phyloP scores from a whole-genome alignment of 2,797 vertebrate species.

The Tragopan temminckii region DNA sequence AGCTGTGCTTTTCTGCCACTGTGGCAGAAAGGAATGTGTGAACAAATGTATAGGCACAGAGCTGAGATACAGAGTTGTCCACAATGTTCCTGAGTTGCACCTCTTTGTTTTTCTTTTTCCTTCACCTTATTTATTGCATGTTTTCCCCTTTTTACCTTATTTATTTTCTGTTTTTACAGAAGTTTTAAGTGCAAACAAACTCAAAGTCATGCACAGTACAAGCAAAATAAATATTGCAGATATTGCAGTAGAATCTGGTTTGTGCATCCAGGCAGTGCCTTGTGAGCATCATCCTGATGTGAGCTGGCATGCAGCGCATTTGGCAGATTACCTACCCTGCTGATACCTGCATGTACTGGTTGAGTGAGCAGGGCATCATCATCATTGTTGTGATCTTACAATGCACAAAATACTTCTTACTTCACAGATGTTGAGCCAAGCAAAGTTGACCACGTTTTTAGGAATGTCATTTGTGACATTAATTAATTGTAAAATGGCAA shows the following conservation, averaged over 20 bases:
- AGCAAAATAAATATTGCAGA: not conserved
- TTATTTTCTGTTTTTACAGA: not conserved
- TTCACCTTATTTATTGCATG: not conserved
- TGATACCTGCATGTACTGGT: accelerated
- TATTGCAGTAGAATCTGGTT: accelerated
- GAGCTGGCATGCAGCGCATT: not conserved
- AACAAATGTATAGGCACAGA: not conserved
- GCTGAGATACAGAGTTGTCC: no score
- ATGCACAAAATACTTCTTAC: not conserved
- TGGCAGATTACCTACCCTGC: not conserved
- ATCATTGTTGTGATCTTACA: no score
- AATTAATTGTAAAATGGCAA: not conserved
- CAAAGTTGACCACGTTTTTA: not conserved
- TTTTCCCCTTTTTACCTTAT: not conserved
- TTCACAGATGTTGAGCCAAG: not conserved
- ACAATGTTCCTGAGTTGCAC: no score
- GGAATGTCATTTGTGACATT: not conserved
- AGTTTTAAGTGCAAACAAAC: not conserved
- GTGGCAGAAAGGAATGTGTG: not conserved
- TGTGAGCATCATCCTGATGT: accelerated
- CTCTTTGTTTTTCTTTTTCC: no score
- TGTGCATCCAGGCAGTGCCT: not conserved
- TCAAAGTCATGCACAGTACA: accelerated
- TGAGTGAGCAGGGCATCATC: not conserved
- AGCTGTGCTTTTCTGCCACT: not conserved